phyloP scores from a whole-genome alignment of 2,113 vertebrate genomes.

The Galeopterus variegatus region DNA sequence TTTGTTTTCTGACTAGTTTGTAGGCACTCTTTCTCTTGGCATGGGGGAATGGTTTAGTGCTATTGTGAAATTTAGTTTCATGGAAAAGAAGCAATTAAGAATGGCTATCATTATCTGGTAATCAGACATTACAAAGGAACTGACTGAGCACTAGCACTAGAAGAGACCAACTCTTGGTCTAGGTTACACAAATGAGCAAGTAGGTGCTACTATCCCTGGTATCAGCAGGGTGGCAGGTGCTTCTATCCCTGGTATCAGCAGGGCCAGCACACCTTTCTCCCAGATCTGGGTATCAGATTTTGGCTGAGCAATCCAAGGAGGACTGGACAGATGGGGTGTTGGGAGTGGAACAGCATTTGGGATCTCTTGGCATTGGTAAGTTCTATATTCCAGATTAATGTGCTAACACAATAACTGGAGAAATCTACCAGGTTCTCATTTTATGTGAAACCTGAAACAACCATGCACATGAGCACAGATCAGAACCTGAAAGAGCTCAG shows the following conservation, averaged over 20 bases:
- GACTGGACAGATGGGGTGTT: background rate
- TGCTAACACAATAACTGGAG: constrained; percentile 8
- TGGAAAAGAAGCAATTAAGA: background rate
- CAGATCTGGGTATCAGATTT: background rate
- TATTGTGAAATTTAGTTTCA: background rate
- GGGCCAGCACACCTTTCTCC: background rate
- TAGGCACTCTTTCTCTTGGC: background rate
- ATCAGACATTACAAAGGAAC: background rate
- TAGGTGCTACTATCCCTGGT: background rate
- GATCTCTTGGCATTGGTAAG: background rate
- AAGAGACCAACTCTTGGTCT: background rate
- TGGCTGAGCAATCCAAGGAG: background rate
- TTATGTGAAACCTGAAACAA: background rate
- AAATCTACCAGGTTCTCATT: background rate
- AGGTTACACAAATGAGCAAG: background rate
- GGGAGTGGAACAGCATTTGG: background rate
- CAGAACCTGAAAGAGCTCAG: background rate
- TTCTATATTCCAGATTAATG: background rate
- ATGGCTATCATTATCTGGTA: background rate
- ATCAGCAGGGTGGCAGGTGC: background rate
- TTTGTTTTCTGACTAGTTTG: background rate
- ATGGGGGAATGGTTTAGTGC: background rate
- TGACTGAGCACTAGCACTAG: background rate
- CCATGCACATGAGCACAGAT: background rate
- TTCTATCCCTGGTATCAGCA: background rate